Percentiles rank a stretch among this genome's conserved stretches.
phyloP scores from a whole-genome alignment of 1,140 invertebrate species.

The Bursaphelenchus mucronatus region DNA sequence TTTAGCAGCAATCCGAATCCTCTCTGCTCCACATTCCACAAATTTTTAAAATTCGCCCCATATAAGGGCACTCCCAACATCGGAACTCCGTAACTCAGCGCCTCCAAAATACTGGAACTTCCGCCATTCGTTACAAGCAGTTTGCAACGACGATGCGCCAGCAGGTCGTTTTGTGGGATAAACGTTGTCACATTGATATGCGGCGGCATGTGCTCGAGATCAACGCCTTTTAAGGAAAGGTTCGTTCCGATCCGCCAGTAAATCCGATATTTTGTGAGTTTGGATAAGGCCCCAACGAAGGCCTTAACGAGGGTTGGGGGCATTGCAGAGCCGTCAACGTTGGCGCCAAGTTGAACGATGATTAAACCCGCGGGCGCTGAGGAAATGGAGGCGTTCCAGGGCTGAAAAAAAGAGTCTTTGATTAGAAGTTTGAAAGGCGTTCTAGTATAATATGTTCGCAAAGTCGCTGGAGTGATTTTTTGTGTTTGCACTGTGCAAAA shows the following conservation, averaged over 20 bases:
- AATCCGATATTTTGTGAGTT: constrained; percentile 51
- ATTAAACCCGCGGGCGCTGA: constrained; percentile 50
- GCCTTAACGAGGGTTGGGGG: constrained; percentile 30
- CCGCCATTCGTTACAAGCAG: constrained; percentile 57
- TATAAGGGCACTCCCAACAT: constrained; percentile 58
- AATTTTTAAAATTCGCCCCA: constrained; percentile 48
- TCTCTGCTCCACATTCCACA: constrained; percentile 45
- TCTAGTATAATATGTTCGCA: not conserved
- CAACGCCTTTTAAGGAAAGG: constrained; percentile 46
- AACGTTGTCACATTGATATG: constrained; percentile 59
- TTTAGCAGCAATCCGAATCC: constrained; percentile 53
- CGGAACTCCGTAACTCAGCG: constrained; percentile 53
- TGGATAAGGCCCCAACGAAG: constrained; percentile 44
- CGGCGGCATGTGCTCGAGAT: constrained; percentile 31
- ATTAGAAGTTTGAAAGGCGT: no score
- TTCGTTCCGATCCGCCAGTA: constrained; percentile 55
- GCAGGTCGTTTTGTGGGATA: constrained; percentile 57
- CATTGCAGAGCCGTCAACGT: constrained; percentile 48
- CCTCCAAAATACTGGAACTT: constrained; percentile 58
- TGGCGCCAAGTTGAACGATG: constrained; percentile 52
- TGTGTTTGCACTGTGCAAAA: no score
- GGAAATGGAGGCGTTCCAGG: constrained; percentile 57
- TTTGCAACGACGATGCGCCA: constrained; percentile 50
- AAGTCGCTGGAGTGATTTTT: no score
- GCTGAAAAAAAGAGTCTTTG: constrained; percentile 39